Percentiles rank a stretch among this genome's conserved stretches.
Conservation (phyloP, 1,140 invertebrate genomes). For the Apis dorsata region DNA sequence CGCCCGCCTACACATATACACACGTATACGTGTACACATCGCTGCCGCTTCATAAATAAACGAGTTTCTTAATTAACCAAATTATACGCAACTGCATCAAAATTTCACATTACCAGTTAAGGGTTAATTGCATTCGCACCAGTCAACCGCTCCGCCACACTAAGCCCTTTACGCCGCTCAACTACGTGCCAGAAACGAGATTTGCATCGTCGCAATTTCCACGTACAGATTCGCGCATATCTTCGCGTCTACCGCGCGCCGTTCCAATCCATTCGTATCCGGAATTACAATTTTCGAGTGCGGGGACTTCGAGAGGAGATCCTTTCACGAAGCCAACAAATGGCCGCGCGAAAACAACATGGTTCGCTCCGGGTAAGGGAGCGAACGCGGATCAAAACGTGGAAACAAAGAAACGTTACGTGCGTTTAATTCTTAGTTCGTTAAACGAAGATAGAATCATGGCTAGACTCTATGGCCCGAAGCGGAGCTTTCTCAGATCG, state of each 20-base stretch:
- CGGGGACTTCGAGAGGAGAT: background rate
- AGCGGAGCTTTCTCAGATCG: background rate
- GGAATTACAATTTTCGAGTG: slow-evolving; percentile 36
- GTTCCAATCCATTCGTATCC: background rate
- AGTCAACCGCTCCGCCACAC: slow-evolving; percentile 56
- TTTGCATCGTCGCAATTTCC: slow-evolving; percentile 66
- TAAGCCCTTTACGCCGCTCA: slow-evolving; percentile 64
- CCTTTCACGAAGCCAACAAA: background rate
- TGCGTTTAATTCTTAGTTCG: background rate
- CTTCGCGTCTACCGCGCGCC: slow-evolving; percentile 15
- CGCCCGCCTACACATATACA: background rate
- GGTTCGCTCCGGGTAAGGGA: background rate
- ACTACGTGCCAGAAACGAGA: slow-evolving; percentile 62
- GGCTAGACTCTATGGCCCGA: background rate
- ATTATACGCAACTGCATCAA: slow-evolving; percentile 65
- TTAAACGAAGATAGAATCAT: background rate
- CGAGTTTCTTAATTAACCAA: slow-evolving; percentile 66
- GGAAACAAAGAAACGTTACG: background rate
- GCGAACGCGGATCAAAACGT: background rate
- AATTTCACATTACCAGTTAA: slow-evolving; percentile 65
- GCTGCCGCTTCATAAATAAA: slow-evolving; percentile 33
- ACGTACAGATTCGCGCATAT: slow-evolving; percentile 48
- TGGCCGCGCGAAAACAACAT: background rate
- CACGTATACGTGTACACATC: no score
- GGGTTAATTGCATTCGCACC: slow-evolving; percentile 66